Evolutionary conservation across 92 coral and sea anemone genomes (phyloP).

Genomic region (Porites rus): DNA sequence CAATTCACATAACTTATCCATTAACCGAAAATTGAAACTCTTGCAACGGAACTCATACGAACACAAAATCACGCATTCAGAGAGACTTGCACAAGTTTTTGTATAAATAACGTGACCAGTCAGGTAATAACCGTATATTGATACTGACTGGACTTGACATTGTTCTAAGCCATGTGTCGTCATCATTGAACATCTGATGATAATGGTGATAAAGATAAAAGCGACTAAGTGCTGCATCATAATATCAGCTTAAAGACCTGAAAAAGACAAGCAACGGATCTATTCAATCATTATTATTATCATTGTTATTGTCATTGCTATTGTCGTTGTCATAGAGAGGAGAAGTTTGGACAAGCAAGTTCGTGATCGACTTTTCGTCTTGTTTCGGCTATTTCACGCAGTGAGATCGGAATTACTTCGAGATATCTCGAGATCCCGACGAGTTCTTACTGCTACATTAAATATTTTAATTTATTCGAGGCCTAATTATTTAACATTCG

Average conservation of each 20-base stretch:
- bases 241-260: neutral
- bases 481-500: too few relatives aligned
- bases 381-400: too few relatives aligned
- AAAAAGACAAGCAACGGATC: neutral
- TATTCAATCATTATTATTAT: too few relatives aligned
- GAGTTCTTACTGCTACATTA: too few relatives aligned
- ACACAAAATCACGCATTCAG: constrained; percentile 13
- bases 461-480: too few relatives aligned
- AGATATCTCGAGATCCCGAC: too few relatives aligned
- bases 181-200: neutral
- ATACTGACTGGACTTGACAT: neutral
- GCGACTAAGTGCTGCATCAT: neutral
- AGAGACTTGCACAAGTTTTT: neutral
- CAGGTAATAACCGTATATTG: constrained; percentile 2
- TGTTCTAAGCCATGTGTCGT: neutral
- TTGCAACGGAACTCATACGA: constrained; percentile 8
- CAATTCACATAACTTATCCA: constrained; percentile 17
- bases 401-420: too few relatives aligned
- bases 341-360: too few relatives aligned
- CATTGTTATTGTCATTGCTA: neutral
- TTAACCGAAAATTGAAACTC: constrained; percentile 22
- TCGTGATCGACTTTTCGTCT: too few relatives aligned
- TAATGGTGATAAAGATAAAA: neutral
- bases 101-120: neutral
- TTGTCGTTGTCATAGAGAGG: too few relatives aligned